Evolutionary conservation across 2,888 invertebrate genomes (phyloP), one percentile per base, ranked within the genome.

Genomic region (Polietes domitor): DNA sequence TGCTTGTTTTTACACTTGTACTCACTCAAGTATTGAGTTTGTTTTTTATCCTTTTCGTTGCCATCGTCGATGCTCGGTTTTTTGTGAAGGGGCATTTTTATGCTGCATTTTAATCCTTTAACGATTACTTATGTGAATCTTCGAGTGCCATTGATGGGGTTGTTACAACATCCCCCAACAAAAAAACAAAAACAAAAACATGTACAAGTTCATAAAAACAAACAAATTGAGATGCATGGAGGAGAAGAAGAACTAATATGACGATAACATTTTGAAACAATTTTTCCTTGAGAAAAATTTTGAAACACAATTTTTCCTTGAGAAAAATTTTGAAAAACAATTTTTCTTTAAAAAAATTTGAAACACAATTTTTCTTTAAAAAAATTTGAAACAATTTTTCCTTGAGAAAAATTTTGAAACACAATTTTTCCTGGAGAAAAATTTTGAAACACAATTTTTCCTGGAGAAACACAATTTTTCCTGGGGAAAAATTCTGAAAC

Each of bases 21-120:
- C 12, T 68, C 37, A 41, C 32, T 82, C 32, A 78, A 82, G 74
- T 75, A 78, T 71, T 82, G 37, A 37, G 37, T 37, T 37, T 37
- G 37, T 37, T 37, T 37, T 37, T 3, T n/a, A 58, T 78, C 61
- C 58, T 74, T 19, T 50, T 73, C 68, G 58, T 74, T 15, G 10
- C 58, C 58, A 71, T 24, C 41, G 17, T 55, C n/a, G n/a, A 26
- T 55, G 21, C 15, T 61, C 26, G 24, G 10, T 43, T 47, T 47
- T 32, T 37, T 37, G 37, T 37, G 37, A 37, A 37, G 37, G 37
- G 37, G 7, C 37, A 37, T 37, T 37, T 37, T 37, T 28, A 15
- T 74, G 74, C 74, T 78, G 74, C 5, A 21, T 24, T 78, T 71
- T 75, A 82, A 79, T 82, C 78, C 82, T 82, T 82, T 79, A 82